Conservation (phyloP, 2,888 invertebrate species). For the Meghimatium bilineatum region DNA sequence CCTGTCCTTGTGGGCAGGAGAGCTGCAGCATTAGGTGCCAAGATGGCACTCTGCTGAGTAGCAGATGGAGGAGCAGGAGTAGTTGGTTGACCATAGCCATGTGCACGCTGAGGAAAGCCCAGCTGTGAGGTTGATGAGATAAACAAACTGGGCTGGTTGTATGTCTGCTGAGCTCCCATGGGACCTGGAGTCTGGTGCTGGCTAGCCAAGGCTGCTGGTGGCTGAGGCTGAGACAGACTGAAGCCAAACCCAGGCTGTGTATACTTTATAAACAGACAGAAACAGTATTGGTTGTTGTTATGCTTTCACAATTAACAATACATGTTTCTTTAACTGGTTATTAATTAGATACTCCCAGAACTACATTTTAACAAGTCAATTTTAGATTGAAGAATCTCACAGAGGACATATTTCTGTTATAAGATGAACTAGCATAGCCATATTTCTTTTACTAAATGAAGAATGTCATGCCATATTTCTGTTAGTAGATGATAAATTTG, state of each 20-base stretch:
- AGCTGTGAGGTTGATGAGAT: constrained; percentile 76
- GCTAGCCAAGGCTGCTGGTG: constrained; percentile 41
- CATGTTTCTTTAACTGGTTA: too few relatives aligned
- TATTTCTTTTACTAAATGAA: too few relatives aligned
- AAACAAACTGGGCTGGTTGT: constrained; percentile 78
- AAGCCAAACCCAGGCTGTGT: constrained; percentile 79
- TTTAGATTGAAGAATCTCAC: too few relatives aligned
- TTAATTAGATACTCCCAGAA: too few relatives aligned
- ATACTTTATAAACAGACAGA: constrained; percentile 52
- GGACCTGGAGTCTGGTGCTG: constrained; percentile 58
- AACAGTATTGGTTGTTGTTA: too few relatives aligned
- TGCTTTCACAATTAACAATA: too few relatives aligned
- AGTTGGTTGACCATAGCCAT: constrained; percentile 80
- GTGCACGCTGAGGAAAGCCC: constrained; percentile 34
- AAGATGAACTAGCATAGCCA: too few relatives aligned
- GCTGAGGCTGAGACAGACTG: constrained; percentile 73
- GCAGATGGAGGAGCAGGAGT: constrained; percentile 49
- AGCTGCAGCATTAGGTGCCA: constrained; percentile 88
- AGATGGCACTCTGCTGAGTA: constrained; percentile 83
- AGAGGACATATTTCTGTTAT: too few relatives aligned
- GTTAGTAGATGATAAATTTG: too few relatives aligned
- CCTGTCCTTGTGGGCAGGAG: constrained; percentile 85
- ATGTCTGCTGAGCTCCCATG: constrained; percentile 60
- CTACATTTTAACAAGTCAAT: too few relatives aligned
- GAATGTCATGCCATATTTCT: too few relatives aligned